These are phyloP conservation scores for Boleophthalmus pectinirostris DNA, from an alignment of 2,113 vertebrate species.

Conservation along the genomic window DNA sequence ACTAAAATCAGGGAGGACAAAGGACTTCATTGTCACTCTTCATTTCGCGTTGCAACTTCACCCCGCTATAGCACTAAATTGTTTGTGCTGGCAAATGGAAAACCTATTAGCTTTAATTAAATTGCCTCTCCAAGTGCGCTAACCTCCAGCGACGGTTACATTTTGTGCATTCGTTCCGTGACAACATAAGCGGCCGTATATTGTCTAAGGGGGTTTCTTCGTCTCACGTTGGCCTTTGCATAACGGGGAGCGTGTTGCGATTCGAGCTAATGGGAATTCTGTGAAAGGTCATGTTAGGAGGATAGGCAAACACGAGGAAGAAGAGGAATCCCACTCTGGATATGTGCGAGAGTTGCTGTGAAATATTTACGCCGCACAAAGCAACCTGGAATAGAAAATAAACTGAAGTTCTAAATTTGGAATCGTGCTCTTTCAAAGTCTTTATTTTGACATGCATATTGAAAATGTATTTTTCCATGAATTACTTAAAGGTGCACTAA, in stretches of 20 bases:
- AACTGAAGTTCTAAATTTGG: neutral
- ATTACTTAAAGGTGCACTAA: too few species aligned
- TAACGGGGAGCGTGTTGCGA: constrained; percentile 39
- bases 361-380: neutral
- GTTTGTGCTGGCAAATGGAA: constrained; percentile 31
- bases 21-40: constrained; percentile 16
- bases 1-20: constrained; percentile 25
- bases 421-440: neutral
- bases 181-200: neutral
- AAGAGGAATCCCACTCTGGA: constrained; percentile 50
- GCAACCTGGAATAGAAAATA: neutral
- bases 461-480: too few species aligned
- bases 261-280: constrained; percentile 58
- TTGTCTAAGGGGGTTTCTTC: neutral
- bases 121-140: constrained; percentile 44
- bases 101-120: constrained; percentile 63
- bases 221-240: constrained; percentile 60
- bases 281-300: constrained; percentile 71
- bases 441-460: too few species aligned
- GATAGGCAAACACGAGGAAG: constrained; percentile 47
- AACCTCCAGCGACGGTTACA: neutral
- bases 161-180: neutral
- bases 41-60: neutral
- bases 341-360: constrained; percentile 15
- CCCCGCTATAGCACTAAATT: neutral